Evolutionary conservation across 2,888 invertebrate genomes (phyloP), one percentile per base, ranked within the genome.

Genomic region (Scotopteryx bipunctaria): DNA sequence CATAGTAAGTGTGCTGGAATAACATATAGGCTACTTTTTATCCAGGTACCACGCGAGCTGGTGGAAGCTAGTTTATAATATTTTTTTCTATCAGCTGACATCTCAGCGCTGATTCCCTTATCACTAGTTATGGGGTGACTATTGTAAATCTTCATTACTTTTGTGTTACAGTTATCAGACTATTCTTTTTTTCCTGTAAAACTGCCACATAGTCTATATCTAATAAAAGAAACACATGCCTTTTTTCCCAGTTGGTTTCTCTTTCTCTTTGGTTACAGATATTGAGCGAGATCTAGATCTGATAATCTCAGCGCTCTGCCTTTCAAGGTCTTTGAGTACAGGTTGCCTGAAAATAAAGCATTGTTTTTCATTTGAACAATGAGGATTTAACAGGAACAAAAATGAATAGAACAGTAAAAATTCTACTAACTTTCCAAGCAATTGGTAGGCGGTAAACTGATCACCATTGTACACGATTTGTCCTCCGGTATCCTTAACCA

Each of bases 381-480:
- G 1, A 21, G 6, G 6, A 23, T 5, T n/a, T 8, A 2, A 23
- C 8, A 23, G 21, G n/a, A 1, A 2, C 6, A 8, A 3, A 23
- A 2, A 23, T 23, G 6, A 21, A 5, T 9, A 1, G 1, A 3
- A 11, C 4, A 9, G 16, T 19, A 31, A 8, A 6, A 36, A 42
- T 25, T 33, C 5, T 40, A 86, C 90, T 83, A 61, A 91, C 91
- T 91, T 91, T 57, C 93, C 93, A 57, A 92, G 89, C 36, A 94
- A 84, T 49, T 93, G 93, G 67, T 93, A 93, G 0, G 93, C 93
- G 2, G 93, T 92, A 59, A 92, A 93, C 55, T 93, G 91, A 59
- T 93, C 93, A 1, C 94, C 94, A 71, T 92, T 93, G 70, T 93
- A 93, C 1, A 94, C 89, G 52, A 94, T 91, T 67, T 94, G 91